Percentiles rank a stretch among this genome's conserved stretches.
Conservation (phyloP, 2,888 invertebrate genomes). For the Baccha elongata region DNA sequence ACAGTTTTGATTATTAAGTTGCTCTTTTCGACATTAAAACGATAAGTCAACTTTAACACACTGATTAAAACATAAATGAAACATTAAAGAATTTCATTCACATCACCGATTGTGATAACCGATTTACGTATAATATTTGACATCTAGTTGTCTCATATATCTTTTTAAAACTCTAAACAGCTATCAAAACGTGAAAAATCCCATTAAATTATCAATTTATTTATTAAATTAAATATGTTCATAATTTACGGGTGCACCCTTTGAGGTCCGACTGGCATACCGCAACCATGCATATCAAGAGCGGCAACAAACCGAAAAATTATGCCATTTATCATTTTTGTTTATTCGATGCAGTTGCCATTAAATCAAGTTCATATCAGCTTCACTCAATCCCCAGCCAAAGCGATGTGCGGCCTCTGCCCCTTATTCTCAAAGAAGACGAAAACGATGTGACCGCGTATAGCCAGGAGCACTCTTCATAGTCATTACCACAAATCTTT, state of each 20-base stretch:
- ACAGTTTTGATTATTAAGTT: too few species aligned
- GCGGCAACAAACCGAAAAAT: constrained; percentile 69
- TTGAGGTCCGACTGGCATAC: constrained; percentile 38
- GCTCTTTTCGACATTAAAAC: too few species aligned
- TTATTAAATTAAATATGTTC: constrained; percentile 64
- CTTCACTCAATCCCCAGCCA: constrained; percentile 21
- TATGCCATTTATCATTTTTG: constrained; percentile 70
- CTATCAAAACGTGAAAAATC: constrained; percentile 22
- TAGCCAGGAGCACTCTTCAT: constrained; percentile 63
- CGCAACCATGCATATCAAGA: constrained; percentile 56
- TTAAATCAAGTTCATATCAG: constrained; percentile 72
- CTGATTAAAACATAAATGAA: not conserved
- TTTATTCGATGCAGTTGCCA: constrained; percentile 60
- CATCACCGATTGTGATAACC: not conserved
- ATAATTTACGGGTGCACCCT: constrained; percentile 63
- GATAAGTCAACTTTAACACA: not conserved
- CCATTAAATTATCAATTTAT: constrained; percentile 60
- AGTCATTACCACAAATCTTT: constrained; percentile 74
- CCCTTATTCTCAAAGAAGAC: not conserved
- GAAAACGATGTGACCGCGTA: constrained; percentile 34
- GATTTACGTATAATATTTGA: not conserved
- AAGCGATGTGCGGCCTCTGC: constrained; percentile 15
- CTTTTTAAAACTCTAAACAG: not conserved
- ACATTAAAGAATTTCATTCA: not conserved
- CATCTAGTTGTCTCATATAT: not conserved